A percentile compares a stretch with the other conserved stretches of the same genome.
Evolutionary conservation across 2,113 vertebrate species (phyloP).

Genomic region (Mastomys natalensis): DNA sequence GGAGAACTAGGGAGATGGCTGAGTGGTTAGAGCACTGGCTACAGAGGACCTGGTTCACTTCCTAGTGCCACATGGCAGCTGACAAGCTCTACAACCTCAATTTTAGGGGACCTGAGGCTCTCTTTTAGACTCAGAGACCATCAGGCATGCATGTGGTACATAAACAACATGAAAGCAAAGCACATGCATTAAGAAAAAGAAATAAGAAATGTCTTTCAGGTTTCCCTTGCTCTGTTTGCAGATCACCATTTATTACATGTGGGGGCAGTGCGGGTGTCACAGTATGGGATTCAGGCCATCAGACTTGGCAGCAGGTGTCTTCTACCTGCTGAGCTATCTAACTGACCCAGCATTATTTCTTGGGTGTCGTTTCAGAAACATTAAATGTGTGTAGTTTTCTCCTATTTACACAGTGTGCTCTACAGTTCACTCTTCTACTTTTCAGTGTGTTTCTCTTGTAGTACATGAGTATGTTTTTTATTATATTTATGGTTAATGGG

Average conservation of each 20-base stretch:
- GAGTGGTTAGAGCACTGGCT: neutral
- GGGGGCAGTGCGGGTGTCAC: neutral
- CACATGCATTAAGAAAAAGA: neutral
- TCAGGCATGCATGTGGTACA: neutral
- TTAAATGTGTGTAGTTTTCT: neutral
- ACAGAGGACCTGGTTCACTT: neutral
- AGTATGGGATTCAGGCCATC: neutral
- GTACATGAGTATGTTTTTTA: conserved; percentile 15
- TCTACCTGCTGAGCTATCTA: neutral
- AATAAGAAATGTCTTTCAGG: neutral
- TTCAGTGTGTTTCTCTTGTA: conserved; percentile 27
- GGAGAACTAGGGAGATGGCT: neutral
- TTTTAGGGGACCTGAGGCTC: neutral
- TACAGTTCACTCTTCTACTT: conserved; percentile 6
- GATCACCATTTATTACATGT: neutral
- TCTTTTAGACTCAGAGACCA: neutral
- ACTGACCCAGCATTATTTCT: neutral
- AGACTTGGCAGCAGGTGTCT: neutral
- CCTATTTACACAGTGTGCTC: neutral
- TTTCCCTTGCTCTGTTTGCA: conserved; percentile 6
- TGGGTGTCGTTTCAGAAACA: conserved; percentile 5
- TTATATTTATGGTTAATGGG: conserved; percentile 44
- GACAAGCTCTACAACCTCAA: neutral
- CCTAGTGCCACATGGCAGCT: neutral
- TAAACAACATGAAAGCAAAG: neutral